phyloP scores from a whole-genome alignment of 2,888 invertebrate species.

The Deroplatys truncata region DNA sequence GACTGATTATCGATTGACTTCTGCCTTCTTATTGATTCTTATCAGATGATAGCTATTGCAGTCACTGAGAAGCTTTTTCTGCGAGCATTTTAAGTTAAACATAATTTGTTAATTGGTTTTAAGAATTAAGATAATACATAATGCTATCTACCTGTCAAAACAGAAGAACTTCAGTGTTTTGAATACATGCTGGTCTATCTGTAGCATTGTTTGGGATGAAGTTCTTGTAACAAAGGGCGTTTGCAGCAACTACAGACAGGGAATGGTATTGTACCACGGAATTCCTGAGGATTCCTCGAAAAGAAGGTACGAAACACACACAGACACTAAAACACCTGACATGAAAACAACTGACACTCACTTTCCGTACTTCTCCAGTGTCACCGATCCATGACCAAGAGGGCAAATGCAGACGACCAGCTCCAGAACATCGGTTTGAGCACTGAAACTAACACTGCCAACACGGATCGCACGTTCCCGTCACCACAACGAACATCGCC shows the following conservation, averaged over 20 bases:
- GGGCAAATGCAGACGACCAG: neutral
- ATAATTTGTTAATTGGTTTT: neutral
- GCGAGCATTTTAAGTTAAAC: neutral
- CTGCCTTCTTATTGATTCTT: too few relatives aligned
- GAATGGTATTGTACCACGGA: neutral
- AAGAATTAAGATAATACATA: neutral
- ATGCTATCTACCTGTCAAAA: neutral
- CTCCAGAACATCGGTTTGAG: neutral
- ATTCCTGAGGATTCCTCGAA: neutral
- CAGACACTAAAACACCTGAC: neutral
- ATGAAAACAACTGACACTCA: neutral
- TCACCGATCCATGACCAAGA: neutral
- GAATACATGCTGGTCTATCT: neutral
- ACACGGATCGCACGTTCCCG: neutral
- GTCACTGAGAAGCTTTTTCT: neutral
- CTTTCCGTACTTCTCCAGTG: neutral
- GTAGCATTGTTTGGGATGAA: neutral
- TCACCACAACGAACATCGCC: neutral
- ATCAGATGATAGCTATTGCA: too few relatives aligned
- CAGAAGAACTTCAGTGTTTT: neutral
- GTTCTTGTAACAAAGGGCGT: neutral
- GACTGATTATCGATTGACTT: too few relatives aligned
- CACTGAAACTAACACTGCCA: neutral
- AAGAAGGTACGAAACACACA: neutral
- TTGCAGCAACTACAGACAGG: neutral